Evolutionary conservation across 1,140 invertebrate genomes (phyloP).

Genomic region (Dinoponera quadriceps): DNA sequence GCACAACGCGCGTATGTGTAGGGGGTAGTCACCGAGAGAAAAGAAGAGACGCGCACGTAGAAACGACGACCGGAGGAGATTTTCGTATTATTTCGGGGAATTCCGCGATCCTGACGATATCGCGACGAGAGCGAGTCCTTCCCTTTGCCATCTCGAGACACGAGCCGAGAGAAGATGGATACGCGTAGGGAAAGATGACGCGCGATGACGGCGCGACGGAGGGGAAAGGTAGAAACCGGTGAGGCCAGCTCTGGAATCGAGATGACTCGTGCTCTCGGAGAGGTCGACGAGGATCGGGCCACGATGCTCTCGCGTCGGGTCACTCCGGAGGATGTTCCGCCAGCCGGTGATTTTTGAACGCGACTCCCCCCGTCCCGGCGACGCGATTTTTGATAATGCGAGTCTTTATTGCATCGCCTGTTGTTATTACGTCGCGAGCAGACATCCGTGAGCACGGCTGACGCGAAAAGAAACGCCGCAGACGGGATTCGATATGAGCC

Average conservation of each 20-base stretch:
- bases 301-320: conserved; percentile 30
- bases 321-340: background rate
- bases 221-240: conserved; percentile 12
- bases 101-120: conserved; percentile 63
- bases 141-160: conserved; percentile 50
- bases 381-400: conserved; percentile 9
- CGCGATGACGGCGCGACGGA: conserved; percentile 19
- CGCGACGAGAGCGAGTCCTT: conserved; percentile 19
- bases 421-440: conserved; percentile 4
- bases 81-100: conserved; percentile 74
- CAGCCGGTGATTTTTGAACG: conserved; percentile 14
- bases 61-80: conserved; percentile 48
- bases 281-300: conserved; percentile 47
- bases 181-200: conserved; percentile 30
- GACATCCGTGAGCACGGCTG: no score
- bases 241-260: conserved; percentile 66
- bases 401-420: background rate
- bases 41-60: conserved; percentile 2
- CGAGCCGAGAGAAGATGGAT: conserved; percentile 18
- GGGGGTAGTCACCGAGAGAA: background rate
- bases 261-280: conserved; percentile 67
- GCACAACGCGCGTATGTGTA: background rate
- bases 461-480: background rate
- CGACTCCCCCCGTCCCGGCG: conserved; percentile 3
- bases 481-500: background rate